Evolutionary conservation across 2,888 invertebrate genomes (phyloP), one percentile per base, ranked within the genome.

Genomic region (Heliconius charithonia): DNA sequence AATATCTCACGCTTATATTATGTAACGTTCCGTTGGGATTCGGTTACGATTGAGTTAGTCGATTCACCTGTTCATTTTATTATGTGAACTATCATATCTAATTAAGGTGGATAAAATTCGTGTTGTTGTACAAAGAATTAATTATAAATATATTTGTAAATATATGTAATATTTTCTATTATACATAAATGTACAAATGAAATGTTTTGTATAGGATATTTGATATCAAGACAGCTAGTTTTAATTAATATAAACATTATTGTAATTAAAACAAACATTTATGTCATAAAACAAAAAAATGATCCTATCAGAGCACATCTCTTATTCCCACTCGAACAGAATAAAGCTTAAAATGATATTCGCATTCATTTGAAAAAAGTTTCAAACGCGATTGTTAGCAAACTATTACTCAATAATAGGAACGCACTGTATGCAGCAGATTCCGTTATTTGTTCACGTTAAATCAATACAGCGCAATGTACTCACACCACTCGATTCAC

Each of bases 1-100:
- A 92, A 92, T 93, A 93, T 93, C 93, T 94, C 93, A 93, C 93
- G 89, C 90, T 88, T 83, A 86, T 86, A 88, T 94, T 94, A 91
- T 89, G 92, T 93, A 93, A 94, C 90, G 89, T 89, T 88, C 87
- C 86, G 81, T 85, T 85, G 86, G 90, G 89, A 91, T 93, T 91
- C 87, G 87, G 89, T 88, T 90, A 90, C 91, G 89, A 91, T 91
- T 91, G 90, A 91, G 89, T 85, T 87, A 86, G 86, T 83, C 86
- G 83, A 85, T 86, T 79, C 85, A 85, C 83, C 72, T 79, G 80
- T 80, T 74, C 59, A 63, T 72, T 77, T 41, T 69, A 32, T 37
- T 65, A 45, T 78, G n/a, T 56, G 45, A 70, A 71, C 51, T 25
- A 32, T 51, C 41, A 70, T 63, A 22, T 75, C 25, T 59, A 51